Conservation (phyloP, 35 echinoderm and acorn worm genomes). For the Stichopus chloronotus region DNA sequence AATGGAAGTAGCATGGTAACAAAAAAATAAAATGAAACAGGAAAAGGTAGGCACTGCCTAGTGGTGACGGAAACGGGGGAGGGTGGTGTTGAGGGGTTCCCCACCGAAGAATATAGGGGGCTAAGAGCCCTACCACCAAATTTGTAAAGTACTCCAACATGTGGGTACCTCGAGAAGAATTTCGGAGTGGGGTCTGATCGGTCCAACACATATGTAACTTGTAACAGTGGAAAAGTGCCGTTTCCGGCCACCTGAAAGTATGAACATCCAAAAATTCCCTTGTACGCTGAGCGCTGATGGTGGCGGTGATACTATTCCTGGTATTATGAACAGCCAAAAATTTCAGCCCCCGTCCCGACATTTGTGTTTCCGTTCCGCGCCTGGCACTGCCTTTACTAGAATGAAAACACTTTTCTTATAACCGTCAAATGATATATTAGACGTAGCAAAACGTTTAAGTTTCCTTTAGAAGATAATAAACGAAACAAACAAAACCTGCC, state of each 20-base stretch:
- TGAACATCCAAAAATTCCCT: not conserved
- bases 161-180: not conserved
- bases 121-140: not conserved
- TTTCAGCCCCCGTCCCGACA: not conserved
- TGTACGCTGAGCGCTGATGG: not conserved
- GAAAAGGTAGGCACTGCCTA: slow-evolving; percentile 8
- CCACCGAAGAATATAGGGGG: not conserved
- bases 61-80: not conserved
- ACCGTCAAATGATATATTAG: not conserved
- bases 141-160: not conserved
- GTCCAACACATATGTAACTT: slow-evolving; percentile 3
- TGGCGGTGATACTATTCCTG: too few relatives aligned
- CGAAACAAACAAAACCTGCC: not conserved
- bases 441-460: not conserved
- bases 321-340: too few relatives aligned
- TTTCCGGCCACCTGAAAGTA: slow-evolving; percentile 7
- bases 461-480: not conserved
- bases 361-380: not conserved
- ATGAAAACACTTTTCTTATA: not conserved
- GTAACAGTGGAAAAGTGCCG: slow-evolving; percentile 3
- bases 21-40: not conserved
- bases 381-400: slow-evolving; percentile 8
- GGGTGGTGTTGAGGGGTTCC: not conserved
- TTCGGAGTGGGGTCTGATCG: not conserved
- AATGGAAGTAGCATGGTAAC: not conserved